Conservation (phyloP, 1,140 invertebrate species). For the Pogonognathellus flavescens region DNA sequence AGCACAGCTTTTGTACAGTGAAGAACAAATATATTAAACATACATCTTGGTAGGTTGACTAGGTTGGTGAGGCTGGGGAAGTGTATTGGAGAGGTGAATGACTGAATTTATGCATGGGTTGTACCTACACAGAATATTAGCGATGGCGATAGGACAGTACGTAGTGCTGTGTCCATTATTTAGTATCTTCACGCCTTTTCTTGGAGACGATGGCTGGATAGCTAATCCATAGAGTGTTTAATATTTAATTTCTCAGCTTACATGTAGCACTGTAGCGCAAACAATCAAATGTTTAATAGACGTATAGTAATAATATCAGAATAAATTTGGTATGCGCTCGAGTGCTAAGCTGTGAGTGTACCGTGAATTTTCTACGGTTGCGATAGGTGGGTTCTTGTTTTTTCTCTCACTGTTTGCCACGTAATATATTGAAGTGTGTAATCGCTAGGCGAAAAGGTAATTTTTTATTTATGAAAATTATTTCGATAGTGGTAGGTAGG, state of each 20-base stretch:
- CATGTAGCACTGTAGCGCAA: neutral
- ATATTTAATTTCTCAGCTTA: neutral
- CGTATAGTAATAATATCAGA: conserved; percentile 1
- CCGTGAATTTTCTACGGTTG: conserved; percentile 3
- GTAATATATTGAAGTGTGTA: conserved; percentile 9
- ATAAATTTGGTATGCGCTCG: neutral
- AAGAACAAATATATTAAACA: too few relatives aligned
- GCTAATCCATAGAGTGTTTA: neutral
- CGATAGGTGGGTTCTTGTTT: conserved; percentile 20
- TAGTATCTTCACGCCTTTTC: conserved; percentile 44
- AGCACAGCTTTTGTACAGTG: too few relatives aligned
- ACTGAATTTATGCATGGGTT: conserved; percentile 36
- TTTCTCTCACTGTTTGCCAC: conserved; percentile 15
- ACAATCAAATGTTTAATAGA: conserved; percentile 3
- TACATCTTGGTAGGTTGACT: too few relatives aligned
- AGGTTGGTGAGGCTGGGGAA: neutral
- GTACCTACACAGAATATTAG: conserved; percentile 6
- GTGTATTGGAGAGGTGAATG: conserved; percentile 37
- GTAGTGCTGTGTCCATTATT: conserved; percentile 45
- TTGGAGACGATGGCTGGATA: conserved; percentile 18
- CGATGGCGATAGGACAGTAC: conserved; percentile 37
- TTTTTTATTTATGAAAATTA: conserved; percentile 46
- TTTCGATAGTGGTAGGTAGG: neutral
- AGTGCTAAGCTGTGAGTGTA: neutral
- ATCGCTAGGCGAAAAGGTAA: conserved; percentile 39